Base-by-base conservation (phyloP, 2,888 invertebrate genomes). In the Drosophila tripunctata region DNA sequence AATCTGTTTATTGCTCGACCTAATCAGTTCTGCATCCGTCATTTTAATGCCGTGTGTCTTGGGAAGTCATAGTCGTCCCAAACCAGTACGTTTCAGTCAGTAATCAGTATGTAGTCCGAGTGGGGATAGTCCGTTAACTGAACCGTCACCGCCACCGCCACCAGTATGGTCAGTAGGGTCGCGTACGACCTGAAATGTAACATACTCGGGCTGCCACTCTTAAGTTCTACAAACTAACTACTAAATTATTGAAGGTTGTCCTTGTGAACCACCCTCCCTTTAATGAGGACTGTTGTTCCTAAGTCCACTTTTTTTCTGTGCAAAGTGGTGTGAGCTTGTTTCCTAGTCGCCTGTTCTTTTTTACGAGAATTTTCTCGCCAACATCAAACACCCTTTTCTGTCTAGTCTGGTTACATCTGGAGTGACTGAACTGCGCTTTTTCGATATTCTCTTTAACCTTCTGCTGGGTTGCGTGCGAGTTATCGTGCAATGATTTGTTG, bases 1-100 rank as follows among this genome's bases (percentile, higher is more conserved):
- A 22, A 47, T 10, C 10, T 47, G 56, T 14, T 31, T 33, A 22
- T 30, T 22, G 21, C 40, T 56, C n/a, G 38, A 40, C 2, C 31
- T 40, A 15, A 40, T 8, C 8, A 38, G 2, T 8, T 24, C 8
- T 1, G 5, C 2, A 3, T 40, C 40, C 1, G 38, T 12, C 0
- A 7, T 14, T n/a, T n/a, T n/a, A n/a, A n/a, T n/a, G n/a, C n/a
- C n/a, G n/a, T 5, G 12, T 0, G 47, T n/a, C 10, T 31, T 8
- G 14, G 4, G 3, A 50, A 50, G 1, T 43, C 52, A 3, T 4
- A n/a, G 15, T 43, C 54, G 0, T 54, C 45, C 15, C 7, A 15
- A 35, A 35, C 14, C 14, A 35, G 6, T 1, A 35, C 15, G 0
- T 12, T n/a, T n/a, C n/a, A n/a, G n/a, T n/a, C n/a, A n/a, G n/a